Evolutionary conservation across 2,888 invertebrate genomes (phyloP), one percentile per base, ranked within the genome.

Genomic region (Leucoma salicis): DNA sequence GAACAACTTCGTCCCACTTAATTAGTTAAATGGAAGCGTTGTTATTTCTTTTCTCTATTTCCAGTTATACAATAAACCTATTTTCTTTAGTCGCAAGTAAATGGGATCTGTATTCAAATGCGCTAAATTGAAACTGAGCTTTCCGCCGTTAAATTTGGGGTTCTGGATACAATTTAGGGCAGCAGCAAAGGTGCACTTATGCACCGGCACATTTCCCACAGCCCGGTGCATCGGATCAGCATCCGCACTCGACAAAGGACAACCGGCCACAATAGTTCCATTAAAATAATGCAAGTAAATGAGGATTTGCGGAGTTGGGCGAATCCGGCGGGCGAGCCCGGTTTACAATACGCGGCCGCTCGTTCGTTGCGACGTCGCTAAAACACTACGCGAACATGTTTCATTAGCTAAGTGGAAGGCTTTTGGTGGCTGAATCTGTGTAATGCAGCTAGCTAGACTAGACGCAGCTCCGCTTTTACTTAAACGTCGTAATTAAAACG

Each of bases 391-490:
- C 79, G 88, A 86, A 83, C 90, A 90, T 90, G 90, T 90, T 90
- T 90, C 90, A 90, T 90, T 90, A 90, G 90, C 90, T 90, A 89
- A 90, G 89, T 90, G 90, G 86, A 72, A 84, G 85, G 88, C 90
- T 87, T 90, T 90, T 88, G 90, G 90, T 87, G 77, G 84, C 82
- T 83, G 84, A 83, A 88, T 87, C 86, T 83, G 82, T 84, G 88
- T 87, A 84, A 84, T 86, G 85, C 84, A 86, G 82, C 82, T 71
- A 79, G 77, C 81, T 72, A 79, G 75, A 51, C 78, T 79, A 84
- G 85, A 82, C 78, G 78, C 77, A 77, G 79, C 74, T 73, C 70
- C 83, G 87, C 88, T 86, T 84, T 86, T 85, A 86, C 89, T 87
- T 88, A 88, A 88, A 87, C 83, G 84, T 73, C 78, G 81, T 89